These are phyloP conservation scores for Drosophila vallismaia DNA, from an alignment of 2,888 invertebrate genomes.

Conservation along the genomic window DNA sequence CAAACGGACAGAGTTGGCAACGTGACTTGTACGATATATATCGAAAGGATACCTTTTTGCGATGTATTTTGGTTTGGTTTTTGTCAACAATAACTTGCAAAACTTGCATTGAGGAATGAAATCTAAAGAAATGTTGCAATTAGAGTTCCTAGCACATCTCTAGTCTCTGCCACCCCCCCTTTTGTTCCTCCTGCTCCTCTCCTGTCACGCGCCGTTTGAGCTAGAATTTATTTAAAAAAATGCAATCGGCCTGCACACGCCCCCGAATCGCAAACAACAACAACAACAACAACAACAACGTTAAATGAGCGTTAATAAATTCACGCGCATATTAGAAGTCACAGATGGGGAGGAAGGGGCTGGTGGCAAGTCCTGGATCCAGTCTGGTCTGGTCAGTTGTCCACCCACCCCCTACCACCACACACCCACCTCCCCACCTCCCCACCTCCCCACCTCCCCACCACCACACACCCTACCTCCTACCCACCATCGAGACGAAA, in stretches of 20 bases:
- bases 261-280: conserved; percentile 61
- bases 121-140: no score
- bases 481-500: background rate
- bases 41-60: background rate
- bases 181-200: conserved; percentile 1
- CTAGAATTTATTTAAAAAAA: conserved; percentile 78
- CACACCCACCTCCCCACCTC: background rate
- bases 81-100: no score
- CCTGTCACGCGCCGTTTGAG: conserved; percentile 78
- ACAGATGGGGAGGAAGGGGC: conserved; percentile 14
- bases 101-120: no score
- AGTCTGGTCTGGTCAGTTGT: conserved; percentile 7
- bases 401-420: background rate
- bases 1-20: background rate
- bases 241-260: conserved; percentile 73
- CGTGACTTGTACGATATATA: conserved; percentile 1
- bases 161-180: background rate
- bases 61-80: no score
- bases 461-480: background rate
- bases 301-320: conserved; percentile 76
- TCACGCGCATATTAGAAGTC: conserved; percentile 73
- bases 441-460: background rate
- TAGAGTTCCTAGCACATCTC: background rate
- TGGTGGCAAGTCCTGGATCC: conserved; percentile 21
- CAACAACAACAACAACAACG: conserved; percentile 27